Base-by-base conservation (phyloP, 2,113 vertebrate species). In the Apteryx owenii region DNA sequence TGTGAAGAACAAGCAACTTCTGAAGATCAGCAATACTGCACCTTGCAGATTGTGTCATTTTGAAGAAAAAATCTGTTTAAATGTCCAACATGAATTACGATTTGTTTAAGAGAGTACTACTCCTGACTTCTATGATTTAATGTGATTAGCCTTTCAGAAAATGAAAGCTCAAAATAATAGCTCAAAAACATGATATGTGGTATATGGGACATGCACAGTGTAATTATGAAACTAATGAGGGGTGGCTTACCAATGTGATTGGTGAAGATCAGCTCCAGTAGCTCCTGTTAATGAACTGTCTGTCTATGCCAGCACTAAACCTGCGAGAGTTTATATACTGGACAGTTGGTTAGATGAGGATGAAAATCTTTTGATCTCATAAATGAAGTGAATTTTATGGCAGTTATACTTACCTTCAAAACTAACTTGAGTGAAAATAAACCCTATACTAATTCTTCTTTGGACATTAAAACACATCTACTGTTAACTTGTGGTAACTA, bases 181-280 rank as follows among this genome's bases (percentile, higher is more conserved):
- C 77, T 97, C 64, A 95, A 92, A 98, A 97, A 87, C 70, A 95
- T 85, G 51, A 40, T 97, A 73, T 86, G 71, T 96, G 79, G 44
- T 98, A 73, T 96, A 87, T 94, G 95, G 92, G 95, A 95, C 56
- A 93, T 36, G 97, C 66, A 93, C 14, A 96, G 56, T 96, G 89
- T 95, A 97, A 97, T 98, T 97, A 98, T 79, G 92, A 96, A 97
- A 88, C 83, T 97, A 98, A 98, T 98, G 95, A 98, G 88, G 88
- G 96, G 61, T 46, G 29, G 33, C 85, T 97, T 94, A 78, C 60
- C 85, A 88, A 4, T 93, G 61, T 96, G 89, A 98, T 93, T 97
- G 95, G 93, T 90, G 89, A 94, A 93, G 88, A 94, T 91, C 42
- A 91, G 76, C 84, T 93, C 71, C 56, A 83, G 87, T 96, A 93